Conservation (phyloP, 2,888 invertebrate genomes). For the Mythimna albipuncta region DNA sequence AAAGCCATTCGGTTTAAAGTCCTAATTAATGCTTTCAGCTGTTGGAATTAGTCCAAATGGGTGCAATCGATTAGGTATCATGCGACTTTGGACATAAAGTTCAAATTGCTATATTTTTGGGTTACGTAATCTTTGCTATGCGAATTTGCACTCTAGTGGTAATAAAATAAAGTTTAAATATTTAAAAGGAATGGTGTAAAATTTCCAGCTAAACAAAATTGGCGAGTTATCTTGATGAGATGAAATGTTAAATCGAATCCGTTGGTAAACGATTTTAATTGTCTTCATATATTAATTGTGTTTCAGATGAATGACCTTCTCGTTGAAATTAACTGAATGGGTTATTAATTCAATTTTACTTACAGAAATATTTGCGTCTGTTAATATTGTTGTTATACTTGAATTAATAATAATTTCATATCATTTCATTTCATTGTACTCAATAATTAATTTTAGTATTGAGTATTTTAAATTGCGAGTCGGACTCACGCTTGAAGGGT, state of each 20-base stretch:
- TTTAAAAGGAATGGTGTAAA: conserved; percentile 25
- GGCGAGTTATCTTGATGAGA: conserved; percentile 32
- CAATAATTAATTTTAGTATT: too few relatives aligned
- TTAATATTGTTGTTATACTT: too few relatives aligned
- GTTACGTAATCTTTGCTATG: neutral
- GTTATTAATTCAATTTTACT: neutral
- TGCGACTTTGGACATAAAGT: conserved; percentile 31
- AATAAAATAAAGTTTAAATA: neutral
- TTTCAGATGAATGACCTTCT: neutral
- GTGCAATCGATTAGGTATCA: conserved; percentile 27
- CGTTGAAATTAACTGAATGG: neutral
- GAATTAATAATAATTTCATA: too few relatives aligned
- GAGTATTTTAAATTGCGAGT: too few relatives aligned
- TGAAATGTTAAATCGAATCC: conserved; percentile 42
- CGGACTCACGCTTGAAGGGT: too few relatives aligned
- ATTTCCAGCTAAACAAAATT: conserved; percentile 39
- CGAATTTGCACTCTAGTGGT: neutral
- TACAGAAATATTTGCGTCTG: neutral
- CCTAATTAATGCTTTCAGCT: conserved; percentile 46
- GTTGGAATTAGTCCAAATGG: conserved; percentile 38
- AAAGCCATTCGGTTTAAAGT: conserved; percentile 41
- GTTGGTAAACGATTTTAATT: conserved; percentile 23
- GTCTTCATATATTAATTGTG: conserved; percentile 11
- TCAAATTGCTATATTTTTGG: conserved; percentile 20
- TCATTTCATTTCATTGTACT: too few relatives aligned